Conservation (phyloP, 2,113 vertebrate species). For the Acanthochromis polyacanthus region DNA sequence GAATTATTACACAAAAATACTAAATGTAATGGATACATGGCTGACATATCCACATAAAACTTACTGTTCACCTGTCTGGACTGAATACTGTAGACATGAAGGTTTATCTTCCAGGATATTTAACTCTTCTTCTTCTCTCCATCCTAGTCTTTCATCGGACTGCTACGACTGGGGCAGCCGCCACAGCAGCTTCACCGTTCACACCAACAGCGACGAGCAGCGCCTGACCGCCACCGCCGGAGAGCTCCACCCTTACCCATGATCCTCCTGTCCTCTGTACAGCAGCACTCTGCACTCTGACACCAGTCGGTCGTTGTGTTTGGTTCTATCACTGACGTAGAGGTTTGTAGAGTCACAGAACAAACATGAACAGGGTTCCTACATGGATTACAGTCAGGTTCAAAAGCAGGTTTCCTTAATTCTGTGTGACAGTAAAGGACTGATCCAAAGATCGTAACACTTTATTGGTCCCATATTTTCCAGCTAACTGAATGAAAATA, state of each 20-base stretch:
- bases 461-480: too few species aligned
- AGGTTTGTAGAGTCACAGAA: slow-evolving; percentile 2
- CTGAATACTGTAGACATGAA: too few species aligned
- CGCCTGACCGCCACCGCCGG: slow-evolving; percentile 79
- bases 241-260: slow-evolving; percentile 82
- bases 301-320: slow-evolving; percentile 33
- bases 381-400: not conserved
- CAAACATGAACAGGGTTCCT: not conserved
- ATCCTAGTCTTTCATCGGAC: slow-evolving; percentile 87
- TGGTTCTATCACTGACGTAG: slow-evolving; percentile 11
- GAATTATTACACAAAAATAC: too few species aligned
- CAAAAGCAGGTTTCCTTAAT: too few species aligned
- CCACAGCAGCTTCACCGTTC: slow-evolving; percentile 89
- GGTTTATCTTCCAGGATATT: too few species aligned
- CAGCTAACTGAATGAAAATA: too few species aligned
- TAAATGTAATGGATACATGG: too few species aligned
- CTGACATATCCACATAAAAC: too few species aligned
- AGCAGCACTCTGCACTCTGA: slow-evolving; percentile 59
- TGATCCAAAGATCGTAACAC: too few species aligned
- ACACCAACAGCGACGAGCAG: slow-evolving; percentile 84
- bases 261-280: slow-evolving; percentile 38
- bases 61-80: too few species aligned
- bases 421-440: too few species aligned
- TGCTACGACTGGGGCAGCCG: slow-evolving; percentile 90
- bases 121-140: not conserved